Evolutionary conservation across 92 coral and sea anemone genomes (phyloP).

Genomic region (Epizoanthus scotinus): DNA sequence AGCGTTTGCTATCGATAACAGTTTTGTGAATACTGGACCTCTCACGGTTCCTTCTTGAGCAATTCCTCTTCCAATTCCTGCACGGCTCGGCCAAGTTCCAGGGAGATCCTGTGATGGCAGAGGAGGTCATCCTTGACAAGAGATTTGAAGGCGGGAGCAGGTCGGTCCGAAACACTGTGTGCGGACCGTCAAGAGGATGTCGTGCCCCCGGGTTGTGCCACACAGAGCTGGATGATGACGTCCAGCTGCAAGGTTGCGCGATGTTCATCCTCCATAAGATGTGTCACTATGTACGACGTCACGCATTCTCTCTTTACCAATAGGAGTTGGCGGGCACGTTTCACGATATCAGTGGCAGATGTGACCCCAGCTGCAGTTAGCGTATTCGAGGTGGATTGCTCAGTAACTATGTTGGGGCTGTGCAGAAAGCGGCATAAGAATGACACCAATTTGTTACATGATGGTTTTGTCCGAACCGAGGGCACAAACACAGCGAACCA

Average conservation of each 20-base stretch:
- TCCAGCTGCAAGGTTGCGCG: slow-evolving; percentile 45
- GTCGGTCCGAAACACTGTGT: slow-evolving; percentile 38
- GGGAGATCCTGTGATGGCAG: slow-evolving; percentile 19
- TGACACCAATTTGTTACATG: slow-evolving; percentile 35
- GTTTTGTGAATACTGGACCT: too few species aligned
- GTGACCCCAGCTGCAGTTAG: slow-evolving; percentile 25
- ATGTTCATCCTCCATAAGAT: slow-evolving; percentile 35
- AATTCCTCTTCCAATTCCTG: too few species aligned
- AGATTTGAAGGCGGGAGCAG: slow-evolving; percentile 33
- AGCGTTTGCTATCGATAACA: slow-evolving; percentile 34
- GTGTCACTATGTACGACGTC: slow-evolving; percentile 35
- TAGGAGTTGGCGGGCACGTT: slow-evolving; percentile 32
- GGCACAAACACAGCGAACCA: slow-evolving; percentile 20
- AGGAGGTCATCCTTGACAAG: slow-evolving; percentile 11
- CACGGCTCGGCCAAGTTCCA: slow-evolving; percentile 35
- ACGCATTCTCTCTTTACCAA: slow-evolving; percentile 26
- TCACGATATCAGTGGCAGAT: slow-evolving; percentile 32
- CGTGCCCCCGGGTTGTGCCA: too few species aligned
- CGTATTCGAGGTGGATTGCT: slow-evolving; percentile 27
- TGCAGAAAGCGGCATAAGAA: slow-evolving; percentile 37
- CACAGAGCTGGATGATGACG: slow-evolving; percentile 29
- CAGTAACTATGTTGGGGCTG: slow-evolving; percentile 8
- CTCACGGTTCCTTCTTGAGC: too few species aligned
- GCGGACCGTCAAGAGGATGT: slow-evolving; percentile 30
- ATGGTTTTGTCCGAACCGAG: slow-evolving; percentile 37